Evolutionary conservation across 1,140 invertebrate species (phyloP), one percentile per base, ranked within the genome.

Genomic region (Penaeus indicus): DNA sequence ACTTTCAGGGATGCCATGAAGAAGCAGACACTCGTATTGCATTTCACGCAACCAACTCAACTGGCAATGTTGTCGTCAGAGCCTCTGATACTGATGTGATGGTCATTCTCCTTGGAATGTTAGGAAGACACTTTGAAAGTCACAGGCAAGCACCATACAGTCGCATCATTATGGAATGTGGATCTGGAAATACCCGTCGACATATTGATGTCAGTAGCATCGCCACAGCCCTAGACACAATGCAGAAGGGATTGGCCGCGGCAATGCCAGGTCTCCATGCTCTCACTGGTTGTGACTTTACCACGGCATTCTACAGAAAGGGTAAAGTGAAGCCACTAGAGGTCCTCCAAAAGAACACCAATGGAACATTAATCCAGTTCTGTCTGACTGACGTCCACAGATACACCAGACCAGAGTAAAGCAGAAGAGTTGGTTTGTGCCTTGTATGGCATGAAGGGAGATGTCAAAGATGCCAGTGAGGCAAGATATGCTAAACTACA

Each of bases 141-240:
- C 8, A 11, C n/a, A n/a, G n/a, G n/a, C n/a, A 11, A n/a, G 27
- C 81, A 62, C 27, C 27, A 64, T 18, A 1, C 47, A 61, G 10
- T 61, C 25, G 62, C 11, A 83, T 63, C 27, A 83, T 27, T 3
- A 62, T 83, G 62, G 60, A 83, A 11, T 63, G 47, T 25, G 47
- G 47, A 18, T 83, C 78, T 11, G 78, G 47, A 80, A 80, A 80
- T 42, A n/a, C 8, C 3, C 32, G 47, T 1, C n/a, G 78, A 42
- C 32, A 80, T 10, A 80, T 80, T 80, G 78, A 80, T 42, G 38
- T 80, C 78, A 80, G 78, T 47, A 10, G 78, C 32, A 80, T 80
- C 3, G 47, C 32, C 3, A 3, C 38, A 60, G 78, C 78, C 21
- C n/a, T 42, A 32, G 78, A 80, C 3, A 42, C 78, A 0, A 80